Conservation (phyloP, 2,888 invertebrate genomes). For the Leptura quadrifasciata region DNA sequence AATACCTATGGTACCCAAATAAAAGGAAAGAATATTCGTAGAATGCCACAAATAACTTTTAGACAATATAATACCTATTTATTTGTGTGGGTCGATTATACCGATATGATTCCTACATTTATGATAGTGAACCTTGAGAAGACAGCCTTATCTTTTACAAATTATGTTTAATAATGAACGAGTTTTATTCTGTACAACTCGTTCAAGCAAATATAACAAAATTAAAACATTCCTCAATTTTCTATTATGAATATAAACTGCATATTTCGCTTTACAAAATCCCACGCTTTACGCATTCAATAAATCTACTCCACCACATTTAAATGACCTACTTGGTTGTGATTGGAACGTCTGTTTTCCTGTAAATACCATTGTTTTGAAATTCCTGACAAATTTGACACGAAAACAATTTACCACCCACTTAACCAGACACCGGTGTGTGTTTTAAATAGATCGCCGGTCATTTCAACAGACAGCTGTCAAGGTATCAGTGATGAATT, state of each 20-base stretch:
- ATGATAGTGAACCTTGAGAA: no score
- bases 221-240: not conserved
- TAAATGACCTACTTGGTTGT: slow-evolving; percentile 3
- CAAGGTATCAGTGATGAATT: slow-evolving; percentile 51
- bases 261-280: not conserved
- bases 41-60: no score
- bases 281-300: not conserved
- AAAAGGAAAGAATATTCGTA: no score
- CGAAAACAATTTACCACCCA: slow-evolving; percentile 51
- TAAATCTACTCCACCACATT: not conserved
- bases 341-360: slow-evolving; percentile 9
- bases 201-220: no score
- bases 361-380: slow-evolving; percentile 36
- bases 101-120: no score
- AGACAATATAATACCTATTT: no score
- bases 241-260: not conserved
- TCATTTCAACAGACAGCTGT: slow-evolving; percentile 50
- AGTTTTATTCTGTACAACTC: no score
- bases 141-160: no score
- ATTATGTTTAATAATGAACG: no score
- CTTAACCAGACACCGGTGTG: slow-evolving; percentile 40
- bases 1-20: no score
- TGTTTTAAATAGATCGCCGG: slow-evolving; percentile 49
- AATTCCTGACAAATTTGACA: slow-evolving; percentile 48
- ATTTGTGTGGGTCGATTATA: no score